These are phyloP conservation scores for Brachyptera putata DNA, from an alignment of 2,888 invertebrate genomes.

Conservation along the genomic window DNA sequence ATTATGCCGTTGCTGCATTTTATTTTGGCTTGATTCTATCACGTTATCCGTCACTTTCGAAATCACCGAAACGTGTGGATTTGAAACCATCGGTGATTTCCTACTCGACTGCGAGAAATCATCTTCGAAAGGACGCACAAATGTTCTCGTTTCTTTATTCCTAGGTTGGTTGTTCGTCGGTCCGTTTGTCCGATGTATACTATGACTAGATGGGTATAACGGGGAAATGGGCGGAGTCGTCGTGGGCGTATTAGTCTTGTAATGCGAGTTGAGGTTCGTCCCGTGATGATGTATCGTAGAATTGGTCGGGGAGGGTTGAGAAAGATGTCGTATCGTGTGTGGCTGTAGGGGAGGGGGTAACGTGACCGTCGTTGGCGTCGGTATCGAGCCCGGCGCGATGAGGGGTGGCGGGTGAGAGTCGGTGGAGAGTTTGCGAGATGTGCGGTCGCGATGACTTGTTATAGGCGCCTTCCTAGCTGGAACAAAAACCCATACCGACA, in stretches of 20 bases:
- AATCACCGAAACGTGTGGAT: no score
- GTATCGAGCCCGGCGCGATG: conserved; percentile 36
- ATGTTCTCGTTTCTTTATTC: conserved; percentile 39
- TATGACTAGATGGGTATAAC: conserved; percentile 39
- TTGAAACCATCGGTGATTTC: conserved; percentile 7
- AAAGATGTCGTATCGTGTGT: conserved; percentile 5
- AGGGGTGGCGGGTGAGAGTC: conserved; percentile 26
- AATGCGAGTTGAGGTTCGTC: conserved; percentile 24
- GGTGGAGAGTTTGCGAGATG: conserved; percentile 8
- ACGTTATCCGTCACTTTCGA: neutral
- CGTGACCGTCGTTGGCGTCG: conserved; percentile 41
- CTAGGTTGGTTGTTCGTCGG: no score
- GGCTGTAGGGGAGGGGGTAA: conserved; percentile 35
- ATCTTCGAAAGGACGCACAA: conserved; percentile 45
- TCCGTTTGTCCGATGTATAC: no score
- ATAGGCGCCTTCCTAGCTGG: conserved; percentile 59
- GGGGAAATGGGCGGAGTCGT: conserved; percentile 39
- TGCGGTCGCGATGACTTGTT: conserved; percentile 43
- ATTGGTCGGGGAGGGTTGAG: conserved; percentile 14
- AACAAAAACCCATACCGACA: conserved; percentile 46
- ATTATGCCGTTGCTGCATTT: neutral
- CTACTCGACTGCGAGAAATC: conserved; percentile 34
- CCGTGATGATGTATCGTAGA: no score
- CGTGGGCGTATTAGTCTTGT: no score
- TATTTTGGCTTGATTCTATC: neutral